phyloP scores from a whole-genome alignment of 2,797 vertebrate species.

The Cyclopterus lumpus region DNA sequence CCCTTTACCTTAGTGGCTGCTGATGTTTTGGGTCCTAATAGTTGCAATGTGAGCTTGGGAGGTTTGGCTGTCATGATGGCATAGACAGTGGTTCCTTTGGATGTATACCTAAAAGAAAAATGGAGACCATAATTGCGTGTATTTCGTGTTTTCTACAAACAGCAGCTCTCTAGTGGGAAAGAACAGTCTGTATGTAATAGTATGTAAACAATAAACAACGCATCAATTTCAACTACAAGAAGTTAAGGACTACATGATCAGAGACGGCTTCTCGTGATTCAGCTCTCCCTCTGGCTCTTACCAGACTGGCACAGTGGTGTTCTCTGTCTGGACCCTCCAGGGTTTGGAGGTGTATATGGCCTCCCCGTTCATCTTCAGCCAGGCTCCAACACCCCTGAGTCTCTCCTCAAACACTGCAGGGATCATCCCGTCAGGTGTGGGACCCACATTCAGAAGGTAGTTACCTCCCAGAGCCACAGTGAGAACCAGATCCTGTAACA shows the following conservation, averaged over 20 bases:
- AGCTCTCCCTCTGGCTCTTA: constrained; percentile 69
- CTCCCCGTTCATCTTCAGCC: constrained; percentile 91
- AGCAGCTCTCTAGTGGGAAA: too few species aligned
- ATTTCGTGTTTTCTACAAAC: too few species aligned
- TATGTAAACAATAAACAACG: background rate
- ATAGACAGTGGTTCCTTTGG: constrained; percentile 85
- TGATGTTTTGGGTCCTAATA: constrained; percentile 81
- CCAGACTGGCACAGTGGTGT: constrained; percentile 83
- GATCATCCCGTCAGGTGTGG: constrained; percentile 92
- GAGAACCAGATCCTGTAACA: constrained; percentile 87
- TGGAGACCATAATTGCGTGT: background rate
- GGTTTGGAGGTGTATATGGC: constrained; percentile 91
- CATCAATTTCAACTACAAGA: background rate
- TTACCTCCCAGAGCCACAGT: constrained; percentile 94
- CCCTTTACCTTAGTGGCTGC: constrained; percentile 83
- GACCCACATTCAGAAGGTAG: constrained; percentile 95
- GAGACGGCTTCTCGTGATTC: background rate
- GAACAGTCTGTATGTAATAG: too few species aligned
- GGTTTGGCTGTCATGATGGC: constrained; percentile 88
- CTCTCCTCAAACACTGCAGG: constrained; percentile 91
- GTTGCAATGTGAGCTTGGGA: constrained; percentile 66
- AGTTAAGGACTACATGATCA: background rate
- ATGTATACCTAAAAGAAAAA: constrained; percentile 87
- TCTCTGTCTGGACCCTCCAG: constrained; percentile 91
- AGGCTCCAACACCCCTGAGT: constrained; percentile 89